Percentiles rank a stretch among this genome's conserved stretches.
Evolutionary conservation across 2,888 invertebrate genomes (phyloP).

Genomic region (Ommatoiulus sabulosus): DNA sequence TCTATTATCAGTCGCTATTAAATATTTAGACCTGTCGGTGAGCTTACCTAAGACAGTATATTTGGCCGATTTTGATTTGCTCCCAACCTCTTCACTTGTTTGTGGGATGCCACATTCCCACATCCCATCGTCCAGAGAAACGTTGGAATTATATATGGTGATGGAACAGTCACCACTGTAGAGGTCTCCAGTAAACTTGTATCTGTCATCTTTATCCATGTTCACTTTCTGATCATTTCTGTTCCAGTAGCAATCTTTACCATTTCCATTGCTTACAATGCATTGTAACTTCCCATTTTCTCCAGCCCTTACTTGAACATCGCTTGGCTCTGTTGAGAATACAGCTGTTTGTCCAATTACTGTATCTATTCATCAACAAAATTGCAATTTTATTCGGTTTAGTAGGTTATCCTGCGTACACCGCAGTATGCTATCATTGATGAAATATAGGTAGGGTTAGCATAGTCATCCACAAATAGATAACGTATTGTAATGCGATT

Average conservation of each 20-base stretch:
- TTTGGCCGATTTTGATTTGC: background rate
- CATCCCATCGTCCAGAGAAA: background rate
- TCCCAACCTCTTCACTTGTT: background rate
- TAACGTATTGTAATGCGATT: no score
- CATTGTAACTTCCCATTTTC: background rate
- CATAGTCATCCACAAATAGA: no score
- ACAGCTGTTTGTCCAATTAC: background rate
- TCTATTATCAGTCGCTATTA: no score
- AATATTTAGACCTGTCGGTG: no score
- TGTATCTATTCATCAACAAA: background rate
- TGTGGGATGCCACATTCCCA: background rate
- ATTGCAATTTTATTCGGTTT: no score
- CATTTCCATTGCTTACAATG: background rate
- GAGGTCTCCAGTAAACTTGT: background rate
- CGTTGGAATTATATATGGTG: background rate
- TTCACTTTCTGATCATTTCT: background rate
- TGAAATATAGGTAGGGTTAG: no score
- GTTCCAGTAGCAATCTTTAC: background rate
- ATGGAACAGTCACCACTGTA: conserved; percentile 1
- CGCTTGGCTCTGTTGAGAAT: background rate
- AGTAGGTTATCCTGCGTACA: no score
- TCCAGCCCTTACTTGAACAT: background rate
- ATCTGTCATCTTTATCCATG: background rate
- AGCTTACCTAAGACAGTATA: background rate
- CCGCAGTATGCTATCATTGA: no score